Evolutionary conservation across 2,888 invertebrate genomes (phyloP), one percentile per base, ranked within the genome.

Genomic region (Calephelis perditalis): DNA sequence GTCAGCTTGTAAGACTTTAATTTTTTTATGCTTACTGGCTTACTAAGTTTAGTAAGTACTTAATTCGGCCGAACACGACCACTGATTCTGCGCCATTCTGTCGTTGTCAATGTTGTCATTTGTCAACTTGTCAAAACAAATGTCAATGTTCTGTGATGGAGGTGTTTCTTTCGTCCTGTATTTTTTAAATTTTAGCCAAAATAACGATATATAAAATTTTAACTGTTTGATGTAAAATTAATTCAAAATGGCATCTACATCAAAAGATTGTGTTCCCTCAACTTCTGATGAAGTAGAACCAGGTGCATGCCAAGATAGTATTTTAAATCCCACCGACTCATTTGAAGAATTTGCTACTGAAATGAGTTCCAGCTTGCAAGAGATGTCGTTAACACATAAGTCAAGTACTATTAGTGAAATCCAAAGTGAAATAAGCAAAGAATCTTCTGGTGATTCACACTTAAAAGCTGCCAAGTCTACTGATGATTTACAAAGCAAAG

Each of bases 261-360:
- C 89, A 2, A 82, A 82, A 69, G 82, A 82, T 61, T 71, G 62
- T 67, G 70, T 72, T 26, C 65, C 77, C 26, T 62, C 69, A 26
- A 70, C 26, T 72, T 9, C 66, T 79, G 76, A 77, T 66, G 84
- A 82, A 43, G 67, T 89, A 35, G 89, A 86, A 70, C 90, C 90
- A 8, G 90, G 90, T 5, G 88, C 88, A 43, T 90, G 89, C 67
- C 73, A 77, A 5, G 95, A 95, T 76, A 93, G 94, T 71, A 93
- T 95, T 78, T 84, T 96, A 49, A 92, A 95, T 59, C 93, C 95
- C 1, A 93, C 94, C 7, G 94, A 94, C 78, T 93, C 93, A 26
- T 93, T 94, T 70, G 94, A 95, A 68, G 94, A 95, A 70, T 93
- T 94, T 70, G 94, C 93, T 54, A 85, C 86, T 9, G 93, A 93